Conservation (phyloP, 2,888 invertebrate species). For the Meloe dianella region DNA sequence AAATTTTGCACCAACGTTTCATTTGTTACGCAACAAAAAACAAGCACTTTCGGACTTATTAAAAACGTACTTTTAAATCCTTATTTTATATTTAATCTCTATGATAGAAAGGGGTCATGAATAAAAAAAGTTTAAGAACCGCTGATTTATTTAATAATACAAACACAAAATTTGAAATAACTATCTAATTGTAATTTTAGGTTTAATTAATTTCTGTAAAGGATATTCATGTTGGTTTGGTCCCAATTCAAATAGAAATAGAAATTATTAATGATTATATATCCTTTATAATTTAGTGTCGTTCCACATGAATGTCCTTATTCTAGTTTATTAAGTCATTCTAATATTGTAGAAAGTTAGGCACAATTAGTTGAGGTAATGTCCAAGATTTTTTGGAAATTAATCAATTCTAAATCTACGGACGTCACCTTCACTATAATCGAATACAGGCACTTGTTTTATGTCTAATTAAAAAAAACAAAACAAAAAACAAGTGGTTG, state of each 20-base stretch:
- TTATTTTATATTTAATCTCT: no score
- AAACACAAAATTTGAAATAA: no score
- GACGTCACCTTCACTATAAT: constrained; percentile 32
- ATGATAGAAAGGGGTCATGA: no score
- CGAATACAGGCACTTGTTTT: constrained; percentile 48
- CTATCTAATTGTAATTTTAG: background rate
- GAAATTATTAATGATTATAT: background rate
- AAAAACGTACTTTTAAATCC: no score
- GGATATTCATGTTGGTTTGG: constrained; percentile 1
- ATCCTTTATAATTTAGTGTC: background rate
- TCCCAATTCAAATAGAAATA: background rate
- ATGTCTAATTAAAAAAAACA: background rate
- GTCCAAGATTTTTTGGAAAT: constrained; percentile 12
- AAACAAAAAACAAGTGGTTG: constrained; percentile 45
- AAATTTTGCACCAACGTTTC: no score
- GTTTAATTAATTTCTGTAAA: background rate
- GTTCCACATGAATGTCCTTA: background rate
- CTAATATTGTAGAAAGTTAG: constrained; percentile 19
- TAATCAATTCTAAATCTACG: background rate
- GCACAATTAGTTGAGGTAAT: constrained; percentile 12
- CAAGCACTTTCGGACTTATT: no score
- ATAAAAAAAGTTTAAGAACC: no score
- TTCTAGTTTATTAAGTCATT: background rate
- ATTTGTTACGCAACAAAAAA: no score
- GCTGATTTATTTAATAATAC: no score